Evolutionary conservation across 53 echinoderm and acorn worm species (phyloP), one percentile per base, ranked within the genome.

Genomic region (Pentamera pediparva): DNA sequence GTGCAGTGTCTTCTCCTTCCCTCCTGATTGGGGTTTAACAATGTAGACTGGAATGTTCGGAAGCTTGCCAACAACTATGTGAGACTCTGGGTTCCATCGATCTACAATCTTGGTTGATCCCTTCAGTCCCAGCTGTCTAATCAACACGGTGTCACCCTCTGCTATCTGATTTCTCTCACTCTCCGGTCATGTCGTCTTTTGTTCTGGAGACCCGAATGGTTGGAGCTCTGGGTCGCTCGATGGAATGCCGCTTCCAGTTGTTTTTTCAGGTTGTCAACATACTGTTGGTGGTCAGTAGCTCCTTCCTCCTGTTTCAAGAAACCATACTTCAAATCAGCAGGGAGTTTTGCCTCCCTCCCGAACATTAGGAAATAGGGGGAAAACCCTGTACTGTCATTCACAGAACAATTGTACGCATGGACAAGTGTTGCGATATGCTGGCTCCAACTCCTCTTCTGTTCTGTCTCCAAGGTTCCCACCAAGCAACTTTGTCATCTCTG

Each of bases 391-490:
- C 70, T 78, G 35, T 84, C 84, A 49, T 72, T 69, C 37, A 39
- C 17, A 9, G 84, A 74, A 36, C 71, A 70, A 78, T 84, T 78
- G 25, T 84, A 84, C 15, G 78, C 78, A 59, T 84, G 78, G 21
- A 84, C 84, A 15, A 84, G 27, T 11, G 78, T 41, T 17, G 69
- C 71, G 22, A 85, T 72, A 64, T 79, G 70, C 35, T 85, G 78
- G 37, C 85, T 85, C 85, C 85, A 85, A 8, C 62, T 71, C 10
- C 32, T 26, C 28, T 86, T 86, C 75, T 86, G 75, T 39, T 80
- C 76, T 36, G 10, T 39, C 35, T 75, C 75, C 38, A 80, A 20
- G 24, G 80, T 87, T 32, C 10, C 79, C 76, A 6, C 65, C 74
- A 4, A 79, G 32, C 17, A 88, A 52, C n/a, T 21, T 52, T 6